These are phyloP conservation scores for Miniopterus natalensis DNA, from an alignment of 2,113 vertebrate genomes.

Conservation along the genomic window DNA sequence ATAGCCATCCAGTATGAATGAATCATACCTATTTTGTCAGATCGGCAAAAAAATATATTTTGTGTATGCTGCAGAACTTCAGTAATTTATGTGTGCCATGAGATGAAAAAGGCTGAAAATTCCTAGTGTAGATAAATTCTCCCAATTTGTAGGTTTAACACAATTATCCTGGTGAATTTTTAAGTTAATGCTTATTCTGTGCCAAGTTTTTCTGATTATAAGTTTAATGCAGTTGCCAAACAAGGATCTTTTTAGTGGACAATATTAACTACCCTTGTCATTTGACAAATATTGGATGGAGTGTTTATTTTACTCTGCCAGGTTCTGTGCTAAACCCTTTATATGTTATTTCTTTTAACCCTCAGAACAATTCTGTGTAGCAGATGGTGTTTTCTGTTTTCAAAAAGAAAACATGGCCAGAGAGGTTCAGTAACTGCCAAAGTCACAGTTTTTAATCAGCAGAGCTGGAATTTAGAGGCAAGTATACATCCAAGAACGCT, in stretches of 20 bases:
- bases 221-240: background rate
- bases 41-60: background rate
- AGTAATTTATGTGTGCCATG: background rate
- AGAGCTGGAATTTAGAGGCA: background rate
- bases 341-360: background rate
- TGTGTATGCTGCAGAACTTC: background rate
- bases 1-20: background rate
- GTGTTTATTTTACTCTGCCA: background rate
- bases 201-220: background rate
- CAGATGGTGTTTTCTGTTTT: background rate
- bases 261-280: background rate
- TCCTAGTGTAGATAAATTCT: background rate
- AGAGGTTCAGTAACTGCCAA: background rate
- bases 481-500: background rate
- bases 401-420: background rate
- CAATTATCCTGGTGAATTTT: conserved; percentile 12
- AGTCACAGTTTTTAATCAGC: background rate
- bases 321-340: background rate
- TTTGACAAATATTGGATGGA: background rate
- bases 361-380: background rate
- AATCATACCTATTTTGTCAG: background rate
- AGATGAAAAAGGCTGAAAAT: background rate
- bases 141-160: background rate
- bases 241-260: background rate
- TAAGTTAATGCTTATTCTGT: background rate